phyloP scores from a whole-genome alignment of 2,113 vertebrate genomes.

The Odocoileus virginianus region DNA sequence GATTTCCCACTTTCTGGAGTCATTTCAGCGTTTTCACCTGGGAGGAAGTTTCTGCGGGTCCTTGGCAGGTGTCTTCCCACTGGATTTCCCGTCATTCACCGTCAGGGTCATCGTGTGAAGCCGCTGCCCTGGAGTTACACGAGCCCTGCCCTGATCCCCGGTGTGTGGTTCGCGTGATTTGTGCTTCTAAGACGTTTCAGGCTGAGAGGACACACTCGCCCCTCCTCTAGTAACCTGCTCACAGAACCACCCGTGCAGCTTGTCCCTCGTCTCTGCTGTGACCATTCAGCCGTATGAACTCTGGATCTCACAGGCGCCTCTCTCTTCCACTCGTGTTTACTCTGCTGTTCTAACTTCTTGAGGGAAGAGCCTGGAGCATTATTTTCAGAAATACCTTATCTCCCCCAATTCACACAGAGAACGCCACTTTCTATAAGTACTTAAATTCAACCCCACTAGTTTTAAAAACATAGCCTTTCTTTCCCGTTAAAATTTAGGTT shows the following conservation, averaged over 20 bases:
- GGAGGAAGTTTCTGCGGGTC: neutral
- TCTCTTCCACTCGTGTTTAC: neutral
- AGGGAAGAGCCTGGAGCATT: accelerated
- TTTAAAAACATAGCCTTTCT: neutral
- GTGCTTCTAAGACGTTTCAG: too few relatives aligned
- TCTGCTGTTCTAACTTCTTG: neutral
- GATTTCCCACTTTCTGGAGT: neutral
- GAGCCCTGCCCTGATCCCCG: neutral
- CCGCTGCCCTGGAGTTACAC: neutral
- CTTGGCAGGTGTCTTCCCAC: neutral
- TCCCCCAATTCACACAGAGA: neutral
- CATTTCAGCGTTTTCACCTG: neutral
- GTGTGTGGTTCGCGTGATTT: accelerated
- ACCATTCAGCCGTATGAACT: accelerated
- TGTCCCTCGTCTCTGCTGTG: accelerated
- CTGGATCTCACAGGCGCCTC: accelerated
- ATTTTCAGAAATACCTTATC: neutral
- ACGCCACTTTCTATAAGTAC: neutral
- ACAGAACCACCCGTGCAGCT: accelerated
- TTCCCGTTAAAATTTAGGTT: neutral
- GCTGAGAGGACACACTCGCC: accelerated
- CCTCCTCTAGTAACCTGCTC: neutral
- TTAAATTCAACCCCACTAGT: neutral
- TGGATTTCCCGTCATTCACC: accelerated
- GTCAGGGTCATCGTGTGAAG: accelerated